Conservation (phyloP, 1,140 invertebrate species). For the Liolophura sinensis region DNA sequence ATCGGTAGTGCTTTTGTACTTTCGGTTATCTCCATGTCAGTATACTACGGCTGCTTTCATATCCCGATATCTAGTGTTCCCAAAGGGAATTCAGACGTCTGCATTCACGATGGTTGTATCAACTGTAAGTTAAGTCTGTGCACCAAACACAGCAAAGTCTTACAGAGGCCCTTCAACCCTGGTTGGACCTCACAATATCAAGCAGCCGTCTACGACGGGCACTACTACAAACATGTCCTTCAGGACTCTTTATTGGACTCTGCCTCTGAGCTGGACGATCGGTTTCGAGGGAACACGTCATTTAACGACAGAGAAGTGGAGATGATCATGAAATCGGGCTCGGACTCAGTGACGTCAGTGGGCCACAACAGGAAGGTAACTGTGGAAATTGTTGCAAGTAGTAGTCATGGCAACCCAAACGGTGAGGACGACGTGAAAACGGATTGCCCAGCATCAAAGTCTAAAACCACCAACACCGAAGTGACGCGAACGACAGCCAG, state of each 20-base stretch:
- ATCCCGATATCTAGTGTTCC: conserved; percentile 56
- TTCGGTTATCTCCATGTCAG: conserved; percentile 80
- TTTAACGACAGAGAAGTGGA: no score
- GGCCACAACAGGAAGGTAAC: no score
- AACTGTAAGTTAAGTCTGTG: conserved; percentile 45
- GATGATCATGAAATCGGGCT: no score
- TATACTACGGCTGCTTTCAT: conserved; percentile 83
- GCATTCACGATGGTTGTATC: conserved; percentile 34
- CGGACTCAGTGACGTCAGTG: no score
- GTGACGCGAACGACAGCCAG: no score
- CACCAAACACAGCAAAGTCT: conserved; percentile 35
- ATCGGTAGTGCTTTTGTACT: conserved; percentile 72
- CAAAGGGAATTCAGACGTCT: conserved; percentile 23
- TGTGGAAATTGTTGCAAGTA: no score
- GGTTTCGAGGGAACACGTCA: no score
- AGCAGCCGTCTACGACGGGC: conserved; percentile 26
- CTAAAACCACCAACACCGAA: no score
- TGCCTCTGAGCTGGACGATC: conserved; percentile 18
- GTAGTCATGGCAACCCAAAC: no score
- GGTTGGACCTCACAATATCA: conserved; percentile 40
- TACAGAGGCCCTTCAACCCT: conserved; percentile 36
- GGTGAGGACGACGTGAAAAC: no score
- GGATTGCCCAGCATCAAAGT: no score
- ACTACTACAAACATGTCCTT: conserved; percentile 40
- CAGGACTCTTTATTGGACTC: conserved; percentile 37